A percentile compares a stretch with the other conserved stretches of the same genome.
phyloP scores from a whole-genome alignment of 2,888 invertebrate genomes.

The Tachina grossa region DNA sequence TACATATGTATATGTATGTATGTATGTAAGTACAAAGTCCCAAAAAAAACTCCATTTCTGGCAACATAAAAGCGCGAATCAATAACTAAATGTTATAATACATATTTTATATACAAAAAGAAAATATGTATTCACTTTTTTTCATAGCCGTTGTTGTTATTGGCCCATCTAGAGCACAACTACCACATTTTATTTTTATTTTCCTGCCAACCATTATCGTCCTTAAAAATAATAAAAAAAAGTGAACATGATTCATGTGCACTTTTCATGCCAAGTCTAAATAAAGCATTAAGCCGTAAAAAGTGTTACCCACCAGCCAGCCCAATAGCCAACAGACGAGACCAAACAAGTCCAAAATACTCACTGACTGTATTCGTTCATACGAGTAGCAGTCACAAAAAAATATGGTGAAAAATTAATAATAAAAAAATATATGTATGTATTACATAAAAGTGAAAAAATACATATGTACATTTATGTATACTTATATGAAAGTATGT shows the following conservation, averaged over 20 bases:
- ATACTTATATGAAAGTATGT: background rate
- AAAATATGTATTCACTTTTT: conserved; percentile 20
- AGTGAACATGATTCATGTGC: conserved; percentile 67
- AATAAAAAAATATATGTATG: conserved; percentile 54
- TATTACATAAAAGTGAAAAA: conserved; percentile 8
- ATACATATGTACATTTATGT: too few species aligned
- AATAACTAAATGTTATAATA: conserved; percentile 29
- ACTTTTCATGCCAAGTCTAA: conserved; percentile 70
- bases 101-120: background rate
- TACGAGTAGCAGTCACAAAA: conserved; percentile 14
- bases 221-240: conserved; percentile 17
- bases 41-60: conserved; percentile 13
- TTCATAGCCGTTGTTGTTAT: conserved; percentile 38
- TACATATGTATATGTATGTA: too few species aligned
- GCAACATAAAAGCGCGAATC: background rate
- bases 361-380: background rate
- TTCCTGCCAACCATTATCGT: conserved; percentile 47
- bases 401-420: conserved; percentile 67
- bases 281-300: conserved; percentile 71
- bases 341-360: conserved; percentile 29
- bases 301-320: conserved; percentile 53
- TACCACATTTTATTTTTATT: conserved; percentile 51
- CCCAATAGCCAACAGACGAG: conserved; percentile 24
- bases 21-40: background rate
- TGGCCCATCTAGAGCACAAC: conserved; percentile 56